Conservation (phyloP, 2,113 vertebrate species). For the Numenius arquata region DNA sequence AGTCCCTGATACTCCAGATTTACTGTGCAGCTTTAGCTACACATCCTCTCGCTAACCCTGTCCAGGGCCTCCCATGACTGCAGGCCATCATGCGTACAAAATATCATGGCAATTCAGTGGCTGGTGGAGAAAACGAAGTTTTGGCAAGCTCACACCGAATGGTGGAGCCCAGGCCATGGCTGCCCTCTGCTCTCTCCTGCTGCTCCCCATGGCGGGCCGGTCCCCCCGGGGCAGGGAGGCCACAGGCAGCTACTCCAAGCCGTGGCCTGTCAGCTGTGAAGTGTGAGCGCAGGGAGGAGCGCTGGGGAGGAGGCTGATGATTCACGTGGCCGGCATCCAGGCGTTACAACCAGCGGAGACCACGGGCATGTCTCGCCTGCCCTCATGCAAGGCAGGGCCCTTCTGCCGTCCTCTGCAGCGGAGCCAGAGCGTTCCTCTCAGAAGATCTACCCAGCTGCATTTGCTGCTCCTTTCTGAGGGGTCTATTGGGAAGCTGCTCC, state of each 20-base stretch:
- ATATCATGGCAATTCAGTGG: background rate
- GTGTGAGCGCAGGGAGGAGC: background rate
- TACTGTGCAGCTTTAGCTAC: background rate
- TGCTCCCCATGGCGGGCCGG: fast-evolving
- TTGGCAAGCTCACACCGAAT: background rate
- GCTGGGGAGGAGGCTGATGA: background rate
- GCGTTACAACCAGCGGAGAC: background rate
- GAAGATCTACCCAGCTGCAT: too few relatives aligned
- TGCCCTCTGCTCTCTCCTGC: background rate
- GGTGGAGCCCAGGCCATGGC: fast-evolving
- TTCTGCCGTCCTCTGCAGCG: background rate
- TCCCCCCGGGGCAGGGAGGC: background rate
- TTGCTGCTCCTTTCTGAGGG: background rate
- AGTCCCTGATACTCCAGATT: background rate
- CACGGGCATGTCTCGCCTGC: background rate
- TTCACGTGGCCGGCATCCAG: background rate
- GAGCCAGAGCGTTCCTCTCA: background rate
- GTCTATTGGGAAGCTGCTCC: background rate
- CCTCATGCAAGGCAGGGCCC: background rate
- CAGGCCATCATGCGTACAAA: fast-evolving
- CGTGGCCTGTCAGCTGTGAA: background rate
- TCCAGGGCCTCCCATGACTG: background rate
- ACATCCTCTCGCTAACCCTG: background rate
- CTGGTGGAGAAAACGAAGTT: background rate
- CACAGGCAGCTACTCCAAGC: background rate